Conservation (phyloP, 2,797 vertebrate genomes). For the Todus mexicanus region DNA sequence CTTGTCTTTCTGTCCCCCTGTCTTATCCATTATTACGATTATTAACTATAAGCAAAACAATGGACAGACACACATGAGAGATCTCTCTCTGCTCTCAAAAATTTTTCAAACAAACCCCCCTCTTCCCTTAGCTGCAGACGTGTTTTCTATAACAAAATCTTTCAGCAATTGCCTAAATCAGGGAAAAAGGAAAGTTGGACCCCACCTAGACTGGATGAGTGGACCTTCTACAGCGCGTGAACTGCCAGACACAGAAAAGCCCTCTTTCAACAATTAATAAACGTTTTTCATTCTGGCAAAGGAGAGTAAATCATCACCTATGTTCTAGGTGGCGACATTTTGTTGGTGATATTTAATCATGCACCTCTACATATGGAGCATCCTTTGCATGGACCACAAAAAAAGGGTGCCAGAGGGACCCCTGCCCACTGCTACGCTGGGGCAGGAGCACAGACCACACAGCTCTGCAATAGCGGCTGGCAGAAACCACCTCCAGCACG, state of each 20-base stretch:
- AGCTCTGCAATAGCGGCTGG: accelerated
- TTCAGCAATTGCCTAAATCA: background rate
- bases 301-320: background rate
- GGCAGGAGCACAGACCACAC: background rate
- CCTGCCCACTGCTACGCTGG: background rate
- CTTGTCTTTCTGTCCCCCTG: background rate
- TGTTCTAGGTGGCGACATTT: background rate
- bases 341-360: background rate
- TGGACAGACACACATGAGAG: background rate
- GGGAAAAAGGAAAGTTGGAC: background rate
- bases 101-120: background rate
- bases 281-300: background rate
- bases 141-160: background rate
- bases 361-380: background rate
- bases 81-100: background rate
- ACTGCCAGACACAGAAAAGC: background rate
- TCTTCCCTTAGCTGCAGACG: background rate
- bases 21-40: background rate
- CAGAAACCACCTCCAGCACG: background rate
- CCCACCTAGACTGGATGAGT: background rate
- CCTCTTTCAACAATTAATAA: background rate
- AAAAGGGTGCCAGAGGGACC: background rate
- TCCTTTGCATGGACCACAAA: background rate
- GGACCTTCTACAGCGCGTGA: background rate
- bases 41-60: background rate